Percentiles rank a stretch among this genome's conserved stretches.
phyloP scores from a whole-genome alignment of 2,113 vertebrate species.

The Varanus salvator region DNA sequence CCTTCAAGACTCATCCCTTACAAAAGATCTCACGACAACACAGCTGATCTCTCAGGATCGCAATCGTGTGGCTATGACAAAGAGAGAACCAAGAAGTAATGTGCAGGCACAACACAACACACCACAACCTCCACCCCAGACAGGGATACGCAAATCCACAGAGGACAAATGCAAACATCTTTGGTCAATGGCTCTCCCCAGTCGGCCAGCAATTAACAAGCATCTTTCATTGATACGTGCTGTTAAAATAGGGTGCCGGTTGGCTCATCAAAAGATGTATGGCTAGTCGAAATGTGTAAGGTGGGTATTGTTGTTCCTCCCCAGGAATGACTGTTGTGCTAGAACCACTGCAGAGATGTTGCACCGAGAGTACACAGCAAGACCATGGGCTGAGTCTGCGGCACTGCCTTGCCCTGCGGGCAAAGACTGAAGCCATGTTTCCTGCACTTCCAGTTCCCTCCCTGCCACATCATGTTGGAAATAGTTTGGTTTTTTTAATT shows the following conservation, averaged over 20 bases:
- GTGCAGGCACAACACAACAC: not conserved
- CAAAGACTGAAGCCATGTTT: not conserved
- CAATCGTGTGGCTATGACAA: rapidly evolving
- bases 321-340: not conserved
- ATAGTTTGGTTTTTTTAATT: too few species aligned
- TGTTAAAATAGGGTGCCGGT: conserved; percentile 30
- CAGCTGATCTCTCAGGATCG: rapidly evolving
- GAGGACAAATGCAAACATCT: not conserved
- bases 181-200: not conserved
- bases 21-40: not conserved
- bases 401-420: not conserved
- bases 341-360: conserved; percentile 63
- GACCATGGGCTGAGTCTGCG: conserved; percentile 15
- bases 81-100: not conserved
- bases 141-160: not conserved
- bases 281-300: conserved; percentile 32
- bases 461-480: not conserved
- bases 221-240: not conserved
- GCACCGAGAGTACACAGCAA: conserved; percentile 22
- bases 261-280: not conserved
- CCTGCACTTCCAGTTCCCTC: not conserved
- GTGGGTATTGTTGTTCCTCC: conserved; percentile 6
- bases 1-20: not conserved
- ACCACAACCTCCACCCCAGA: not conserved
- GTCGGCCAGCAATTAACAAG: conserved; percentile 8